Base-by-base conservation (phyloP, 2,113 vertebrate species). In the Micronycteris hirsuta region DNA sequence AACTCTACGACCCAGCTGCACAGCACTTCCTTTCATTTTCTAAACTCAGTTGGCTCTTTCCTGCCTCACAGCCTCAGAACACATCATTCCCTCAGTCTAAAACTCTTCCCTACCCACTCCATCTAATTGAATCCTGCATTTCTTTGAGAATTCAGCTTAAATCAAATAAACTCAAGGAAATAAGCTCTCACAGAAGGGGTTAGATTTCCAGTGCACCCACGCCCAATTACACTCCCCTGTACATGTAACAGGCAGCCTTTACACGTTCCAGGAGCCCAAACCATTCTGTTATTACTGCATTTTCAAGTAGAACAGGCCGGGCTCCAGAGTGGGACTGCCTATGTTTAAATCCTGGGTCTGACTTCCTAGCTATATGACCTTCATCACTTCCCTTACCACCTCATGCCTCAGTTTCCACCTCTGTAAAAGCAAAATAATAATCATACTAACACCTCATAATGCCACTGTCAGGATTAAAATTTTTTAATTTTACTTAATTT, bases 121-220 rank as follows among this genome's bases (percentile, higher is more conserved):
- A 52, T 33, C 58, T 67, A 24, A 86, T 1, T 74, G 4, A 86
- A 43, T 82, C 19, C 31, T 38, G 7, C 2, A 80, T 9, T 58
- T 86, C 67, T 92, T 54, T 63, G 36, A 82, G 38, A 73, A 82
- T 45, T 84, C 33, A 49, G 82, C 70, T 96, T 17, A 76, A 76
- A 82, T 47, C 26, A 84, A 77, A 82, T 13, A 52, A 63, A 70
- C 38, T 76, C 80, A 76, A 77, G 36, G 28, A 83, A n/a, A 74
- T 43, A 0, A 45, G 49, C 28, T 33, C 22, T 56, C 68, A 36
- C 65, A 58, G 65, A 84, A 91, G 1, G 16, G 2, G 24, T 20
- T 1, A 43, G 4, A 67, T 3, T 19, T 45, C 20, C 22, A 2
- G 5, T 5, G 38, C 2, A 43, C 36, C 36, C n/a, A 58, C 3